phyloP scores from a whole-genome alignment of 2,888 invertebrate species.

The Drosophila vallismaia region DNA sequence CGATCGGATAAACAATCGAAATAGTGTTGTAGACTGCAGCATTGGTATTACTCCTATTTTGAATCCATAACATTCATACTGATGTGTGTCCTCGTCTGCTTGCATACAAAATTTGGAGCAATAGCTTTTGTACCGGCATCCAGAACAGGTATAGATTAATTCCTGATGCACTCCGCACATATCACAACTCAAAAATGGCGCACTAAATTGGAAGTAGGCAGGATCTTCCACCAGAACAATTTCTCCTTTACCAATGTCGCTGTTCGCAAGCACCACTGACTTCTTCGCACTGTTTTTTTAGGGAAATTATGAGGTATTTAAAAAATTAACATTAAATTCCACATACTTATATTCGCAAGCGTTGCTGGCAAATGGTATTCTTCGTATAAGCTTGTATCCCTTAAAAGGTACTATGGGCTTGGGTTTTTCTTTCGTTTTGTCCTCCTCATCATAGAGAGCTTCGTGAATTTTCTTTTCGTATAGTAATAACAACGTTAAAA shows the following conservation, averaged over 20 bases:
- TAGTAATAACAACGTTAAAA: constrained; percentile 16
- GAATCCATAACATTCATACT: constrained; percentile 47
- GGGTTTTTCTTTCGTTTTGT: background rate
- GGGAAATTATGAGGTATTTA: background rate
- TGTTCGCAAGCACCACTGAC: constrained; percentile 11
- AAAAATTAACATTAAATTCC: no score
- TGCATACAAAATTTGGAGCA: constrained; percentile 45
- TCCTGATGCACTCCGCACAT: constrained; percentile 37
- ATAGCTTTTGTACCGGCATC: constrained; percentile 52
- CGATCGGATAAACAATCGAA: constrained; percentile 36
- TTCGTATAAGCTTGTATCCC: constrained; percentile 7
- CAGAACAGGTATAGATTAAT: constrained; percentile 45
- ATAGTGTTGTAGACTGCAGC: constrained; percentile 41
- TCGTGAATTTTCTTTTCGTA: constrained; percentile 38
- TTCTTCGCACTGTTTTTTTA: background rate
- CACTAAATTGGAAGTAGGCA: constrained; percentile 31
- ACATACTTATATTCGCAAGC: constrained; percentile 38
- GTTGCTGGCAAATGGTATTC: constrained; percentile 18
- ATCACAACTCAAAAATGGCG: constrained; percentile 53
- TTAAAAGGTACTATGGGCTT: constrained; percentile 6
- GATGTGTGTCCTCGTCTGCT: constrained; percentile 29
- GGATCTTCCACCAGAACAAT: constrained; percentile 31
- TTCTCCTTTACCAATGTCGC: constrained; percentile 24
- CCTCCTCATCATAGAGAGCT: constrained; percentile 18
- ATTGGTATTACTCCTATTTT: constrained; percentile 47